These are phyloP conservation scores for Itoplectis maculator DNA, from an alignment of 2,888 invertebrate species.

Conservation along the genomic window DNA sequence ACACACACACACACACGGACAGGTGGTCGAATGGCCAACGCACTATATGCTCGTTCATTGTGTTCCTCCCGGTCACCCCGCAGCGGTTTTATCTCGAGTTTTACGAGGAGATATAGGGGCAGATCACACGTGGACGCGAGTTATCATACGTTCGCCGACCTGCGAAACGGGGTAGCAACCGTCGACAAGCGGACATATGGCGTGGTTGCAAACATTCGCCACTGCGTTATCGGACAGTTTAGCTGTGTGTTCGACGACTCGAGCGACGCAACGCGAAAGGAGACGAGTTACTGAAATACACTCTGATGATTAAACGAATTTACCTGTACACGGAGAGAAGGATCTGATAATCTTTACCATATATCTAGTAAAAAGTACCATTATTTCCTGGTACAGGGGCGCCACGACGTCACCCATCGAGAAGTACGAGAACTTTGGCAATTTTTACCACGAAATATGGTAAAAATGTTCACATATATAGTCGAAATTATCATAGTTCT, in stretches of 20 bases:
- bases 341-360: no score
- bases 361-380: no score
- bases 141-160: not conserved
- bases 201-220: not conserved
- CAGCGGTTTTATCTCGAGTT: constrained; percentile 27
- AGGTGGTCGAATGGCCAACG: not conserved
- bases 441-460: no score
- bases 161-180: constrained; percentile 6
- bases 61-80: constrained; percentile 17
- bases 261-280: not conserved
- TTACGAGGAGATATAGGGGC: constrained; percentile 16
- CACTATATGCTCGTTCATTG: constrained; percentile 13
- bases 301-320: no score
- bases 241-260: not conserved
- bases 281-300: no score
- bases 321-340: no score
- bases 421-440: no score
- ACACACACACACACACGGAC: not conserved
- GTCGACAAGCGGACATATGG: not conserved
- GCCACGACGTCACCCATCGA: no score
- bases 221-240: not conserved
- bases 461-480: no score
- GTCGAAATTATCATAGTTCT: no score
- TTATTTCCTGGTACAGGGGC: no score
- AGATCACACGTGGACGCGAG: not conserved